Percentiles rank a stretch among this genome's conserved stretches.
Conservation (phyloP, 2,113 vertebrate species). For the Psittacus erithacus region DNA sequence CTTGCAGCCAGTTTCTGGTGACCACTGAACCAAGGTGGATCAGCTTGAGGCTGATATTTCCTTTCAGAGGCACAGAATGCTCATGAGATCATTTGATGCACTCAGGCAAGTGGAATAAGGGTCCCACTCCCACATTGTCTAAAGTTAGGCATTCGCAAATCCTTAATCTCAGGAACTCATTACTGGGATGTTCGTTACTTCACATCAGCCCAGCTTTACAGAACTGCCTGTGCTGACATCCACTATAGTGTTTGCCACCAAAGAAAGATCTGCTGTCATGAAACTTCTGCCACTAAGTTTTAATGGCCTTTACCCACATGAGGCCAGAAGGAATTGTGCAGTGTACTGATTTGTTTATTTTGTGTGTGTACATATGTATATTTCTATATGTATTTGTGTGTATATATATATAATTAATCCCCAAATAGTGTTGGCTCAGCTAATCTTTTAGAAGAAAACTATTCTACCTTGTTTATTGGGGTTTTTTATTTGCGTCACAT, state of each 20-base stretch:
- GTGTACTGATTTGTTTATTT: neutral
- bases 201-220: neutral
- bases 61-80: neutral
- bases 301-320: neutral
- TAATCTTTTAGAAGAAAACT: neutral
- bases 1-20: neutral
- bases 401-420: neutral
- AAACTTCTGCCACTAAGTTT: neutral
- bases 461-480: neutral
- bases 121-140: neutral
- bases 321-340: neutral
- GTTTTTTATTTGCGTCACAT: neutral
- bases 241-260: neutral
- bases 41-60: neutral
- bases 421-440: neutral
- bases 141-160: neutral
- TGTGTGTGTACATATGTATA: neutral
- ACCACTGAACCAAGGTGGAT: neutral
- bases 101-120: neutral
- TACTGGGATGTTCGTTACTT: neutral
- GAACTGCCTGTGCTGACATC: neutral
- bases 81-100: neutral
- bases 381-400: neutral
- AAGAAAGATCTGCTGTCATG: neutral
- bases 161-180: neutral